Conservation (phyloP, 2,113 vertebrate species). For the Motacilla tschutschensis region DNA sequence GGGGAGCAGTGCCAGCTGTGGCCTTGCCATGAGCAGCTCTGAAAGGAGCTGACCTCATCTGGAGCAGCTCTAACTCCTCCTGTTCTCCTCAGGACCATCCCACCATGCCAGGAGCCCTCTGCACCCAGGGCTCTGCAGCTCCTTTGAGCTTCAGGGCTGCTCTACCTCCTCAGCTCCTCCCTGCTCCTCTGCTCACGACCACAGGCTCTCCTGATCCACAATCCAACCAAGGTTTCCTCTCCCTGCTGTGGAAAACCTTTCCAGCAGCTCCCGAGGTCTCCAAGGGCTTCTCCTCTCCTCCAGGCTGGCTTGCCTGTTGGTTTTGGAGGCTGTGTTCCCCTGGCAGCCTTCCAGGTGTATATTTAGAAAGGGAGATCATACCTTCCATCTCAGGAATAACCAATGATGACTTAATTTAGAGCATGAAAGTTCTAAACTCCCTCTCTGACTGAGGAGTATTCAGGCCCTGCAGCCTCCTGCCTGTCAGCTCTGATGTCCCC, state of each 20-base stretch:
- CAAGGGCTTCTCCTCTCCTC: neutral
- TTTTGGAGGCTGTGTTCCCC: constrained; percentile 7
- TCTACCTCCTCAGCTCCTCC: neutral
- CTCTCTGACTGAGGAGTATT: neutral
- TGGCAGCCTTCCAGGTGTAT: neutral
- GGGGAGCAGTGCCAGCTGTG: neutral
- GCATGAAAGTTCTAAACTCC: neutral
- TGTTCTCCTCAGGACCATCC: neutral
- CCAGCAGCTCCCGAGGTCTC: neutral
- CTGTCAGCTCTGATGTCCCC: neutral
- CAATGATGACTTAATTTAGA: constrained; percentile 35
- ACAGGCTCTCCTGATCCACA: neutral
- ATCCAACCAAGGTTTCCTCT: neutral
- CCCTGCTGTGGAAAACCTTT: neutral
- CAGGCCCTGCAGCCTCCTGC: neutral
- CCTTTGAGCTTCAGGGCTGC: neutral
- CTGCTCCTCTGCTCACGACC: neutral
- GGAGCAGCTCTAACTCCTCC: neutral
- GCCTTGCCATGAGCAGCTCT: neutral
- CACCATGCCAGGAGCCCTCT: neutral
- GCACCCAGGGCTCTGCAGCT: neutral
- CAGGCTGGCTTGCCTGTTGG: constrained; percentile 27
- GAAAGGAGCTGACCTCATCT: neutral
- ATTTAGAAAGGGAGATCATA: constrained; percentile 46
- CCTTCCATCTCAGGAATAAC: constrained; percentile 46